Conservation (phyloP, 2,113 vertebrate genomes). For the Melanerpes formicivorus region DNA sequence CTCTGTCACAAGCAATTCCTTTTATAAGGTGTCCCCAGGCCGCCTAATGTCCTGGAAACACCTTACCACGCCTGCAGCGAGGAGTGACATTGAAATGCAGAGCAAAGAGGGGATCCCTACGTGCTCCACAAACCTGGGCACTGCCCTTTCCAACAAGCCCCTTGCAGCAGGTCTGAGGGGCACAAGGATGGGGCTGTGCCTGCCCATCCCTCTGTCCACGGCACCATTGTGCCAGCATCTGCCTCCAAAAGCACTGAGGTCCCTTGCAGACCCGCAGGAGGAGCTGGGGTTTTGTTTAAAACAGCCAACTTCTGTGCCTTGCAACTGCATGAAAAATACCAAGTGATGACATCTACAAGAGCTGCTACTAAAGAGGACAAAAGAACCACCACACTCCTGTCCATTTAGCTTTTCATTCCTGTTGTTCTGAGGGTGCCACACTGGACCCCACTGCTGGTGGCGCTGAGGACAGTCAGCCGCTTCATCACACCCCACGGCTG, state of each 20-base stretch:
- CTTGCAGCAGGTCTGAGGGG: not conserved
- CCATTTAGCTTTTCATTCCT: not conserved
- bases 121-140: fast-evolving
- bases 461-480: not conserved
- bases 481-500: not conserved
- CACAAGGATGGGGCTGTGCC: fast-evolving
- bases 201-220: not conserved
- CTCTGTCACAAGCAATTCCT: conserved; percentile 44
- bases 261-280: not conserved
- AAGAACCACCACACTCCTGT: not conserved
- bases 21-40: not conserved
- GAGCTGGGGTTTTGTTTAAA: not conserved
- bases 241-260: not conserved
- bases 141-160: not conserved
- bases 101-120: not conserved
- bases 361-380: not conserved
- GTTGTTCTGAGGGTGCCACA: not conserved
- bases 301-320: not conserved
- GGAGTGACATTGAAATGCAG: not conserved
- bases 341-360: not conserved
- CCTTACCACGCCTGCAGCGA: not conserved
- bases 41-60: not conserved
- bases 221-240: not conserved
- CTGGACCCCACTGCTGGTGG: not conserved
- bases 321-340: not conserved